Base-by-base conservation (phyloP, 2,113 vertebrate species). In the Electrona antarctica region DNA sequence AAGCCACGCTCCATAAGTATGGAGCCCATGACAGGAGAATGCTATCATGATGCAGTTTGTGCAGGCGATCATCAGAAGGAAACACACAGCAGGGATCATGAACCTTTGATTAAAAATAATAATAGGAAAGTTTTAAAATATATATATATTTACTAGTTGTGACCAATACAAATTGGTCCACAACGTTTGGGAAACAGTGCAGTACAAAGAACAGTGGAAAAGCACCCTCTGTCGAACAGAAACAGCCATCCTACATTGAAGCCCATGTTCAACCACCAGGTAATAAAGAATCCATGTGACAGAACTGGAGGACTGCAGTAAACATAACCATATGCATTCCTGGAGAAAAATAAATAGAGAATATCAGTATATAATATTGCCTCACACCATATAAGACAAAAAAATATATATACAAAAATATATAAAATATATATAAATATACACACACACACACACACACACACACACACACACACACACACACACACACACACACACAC, bases 1-100 rank as follows among this genome's bases (percentile, higher is more conserved):
- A 15, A 96, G 81, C 94, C 94, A 95, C 0, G 69, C 80, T 60
- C 90, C 92, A 14, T 94, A 87, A 54, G 48, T 51, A 50, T 80
- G 67, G n/a, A 95, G 45, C 0, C 88, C 90, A 61, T 58, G 76
- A 74, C 94, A 94, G 3, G 91, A 94, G 87, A 95, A 76, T 78
- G 92, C 91, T 76, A 96, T 91, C 58, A 82, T 65, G 0, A 62
- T 0, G 13, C 82, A 95, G 0, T 90, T 94, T 3, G 93, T 86
- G 10, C 92, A 51, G 57, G 87, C 82, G 29, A 96, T 90, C 9
- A 91, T 72, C 59, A 85, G 85, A 72, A 96, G 90, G 77, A 95
- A 74, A 54, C 85, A 67, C 77, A 95, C 67, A 0, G 84, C 83
- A 56, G 63, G 60, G 12, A 66, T 6, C 69, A 85, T 83, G 14